Evolutionary conservation across 2,797 vertebrate genomes (phyloP), one percentile per base, ranked within the genome.

Genomic region (Acanthornis magna): DNA sequence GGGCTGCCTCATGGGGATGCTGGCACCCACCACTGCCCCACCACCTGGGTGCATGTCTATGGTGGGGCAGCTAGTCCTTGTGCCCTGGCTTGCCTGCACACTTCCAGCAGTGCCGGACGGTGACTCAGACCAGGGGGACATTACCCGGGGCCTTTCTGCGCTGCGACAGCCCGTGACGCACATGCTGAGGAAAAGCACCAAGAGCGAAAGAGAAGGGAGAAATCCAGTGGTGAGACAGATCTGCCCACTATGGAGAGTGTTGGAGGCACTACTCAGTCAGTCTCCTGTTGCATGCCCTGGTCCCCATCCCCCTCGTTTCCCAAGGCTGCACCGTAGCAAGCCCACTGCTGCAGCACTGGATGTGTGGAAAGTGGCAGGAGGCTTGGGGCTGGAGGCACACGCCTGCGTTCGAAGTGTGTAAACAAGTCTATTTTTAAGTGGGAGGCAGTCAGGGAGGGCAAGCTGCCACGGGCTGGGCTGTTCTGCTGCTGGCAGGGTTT

Each of bases 361-460:
- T 83, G 57, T 5, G 11, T 54, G 85, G 88, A 61, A 82, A 61
- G 88, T 29, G 3, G 7, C 66, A 77, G 87, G 77, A 92, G 54
- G 80, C 72, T 63, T 19, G 26, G 84, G 77, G 72, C 82, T 11
- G 3, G 75, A 12, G 11, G 81, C 60, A 43, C 7, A 10, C 1
- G 78, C 78, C 53, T 61, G 38, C 2, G 0, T 89, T 91, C 1
- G 0, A 71, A 83, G 85, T 7, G 14, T 77, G 93, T 96, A 97
- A 97, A 96, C 95, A 94, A 95, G 83, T 96, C 95, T 96, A 95
- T 96, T 96, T 96, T 96, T 96, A 96, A 96, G 83, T 6, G 9
- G 40, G 79, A 95, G 86, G 86, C 20, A 36, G 72, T 36, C 20
- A 1, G 87, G 89, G 91, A 93, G 62, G 85, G 78, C 1, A 22